Percentiles rank a stretch among this genome's conserved stretches.
These are phyloP conservation scores for Grus americana DNA, from an alignment of 2,113 vertebrate species.

Conservation along the genomic window DNA sequence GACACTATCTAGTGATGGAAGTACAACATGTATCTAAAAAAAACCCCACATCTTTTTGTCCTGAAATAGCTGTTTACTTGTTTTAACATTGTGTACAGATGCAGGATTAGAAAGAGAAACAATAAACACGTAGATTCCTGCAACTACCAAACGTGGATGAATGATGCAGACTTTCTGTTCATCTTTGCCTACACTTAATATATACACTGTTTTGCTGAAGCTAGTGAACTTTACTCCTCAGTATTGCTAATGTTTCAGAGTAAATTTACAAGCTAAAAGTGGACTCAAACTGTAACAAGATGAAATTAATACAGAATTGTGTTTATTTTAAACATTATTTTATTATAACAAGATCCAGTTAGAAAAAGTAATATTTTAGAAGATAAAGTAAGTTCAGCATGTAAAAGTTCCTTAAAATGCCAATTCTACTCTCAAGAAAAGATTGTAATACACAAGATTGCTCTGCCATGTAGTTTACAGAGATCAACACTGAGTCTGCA, in stretches of 20 bases:
- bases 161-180: background rate
- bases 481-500: background rate
- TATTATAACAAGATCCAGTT: background rate
- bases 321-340: background rate
- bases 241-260: background rate
- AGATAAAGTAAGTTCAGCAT: background rate
- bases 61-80: background rate
- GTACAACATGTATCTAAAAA: background rate
- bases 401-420: background rate
- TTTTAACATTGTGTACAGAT: background rate
- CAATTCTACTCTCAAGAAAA: background rate
- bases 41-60: background rate
- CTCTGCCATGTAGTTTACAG: background rate
- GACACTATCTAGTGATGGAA: background rate
- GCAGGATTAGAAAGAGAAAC: background rate
- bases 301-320: background rate
- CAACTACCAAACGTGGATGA: background rate
- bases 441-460: background rate
- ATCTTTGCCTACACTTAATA: background rate
- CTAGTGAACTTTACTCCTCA: background rate
- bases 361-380: background rate
- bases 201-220: background rate
- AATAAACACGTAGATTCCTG: background rate
- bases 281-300: background rate
- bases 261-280: background rate